Conservation (phyloP, 2,888 invertebrate genomes). For the Amiota minor region DNA sequence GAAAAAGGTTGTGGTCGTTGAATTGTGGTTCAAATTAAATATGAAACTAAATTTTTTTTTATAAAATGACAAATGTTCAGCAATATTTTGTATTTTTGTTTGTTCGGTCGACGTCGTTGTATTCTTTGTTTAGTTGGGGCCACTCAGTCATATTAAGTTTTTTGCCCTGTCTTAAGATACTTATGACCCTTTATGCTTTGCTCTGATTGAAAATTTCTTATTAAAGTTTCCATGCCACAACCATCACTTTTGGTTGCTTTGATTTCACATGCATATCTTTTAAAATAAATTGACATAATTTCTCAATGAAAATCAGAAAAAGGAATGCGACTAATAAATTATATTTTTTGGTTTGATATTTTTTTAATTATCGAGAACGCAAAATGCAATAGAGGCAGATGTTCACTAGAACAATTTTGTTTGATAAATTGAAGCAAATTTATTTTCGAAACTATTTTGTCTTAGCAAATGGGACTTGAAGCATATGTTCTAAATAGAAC, state of each 20-base stretch:
- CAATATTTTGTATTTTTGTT: background rate
- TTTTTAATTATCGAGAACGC: background rate
- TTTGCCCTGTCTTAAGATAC: too few relatives aligned
- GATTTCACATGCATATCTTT: background rate
- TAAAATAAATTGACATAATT: slow-evolving; percentile 26
- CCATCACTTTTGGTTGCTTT: background rate
- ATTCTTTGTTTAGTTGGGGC: background rate
- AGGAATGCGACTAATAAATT: slow-evolving; percentile 6
- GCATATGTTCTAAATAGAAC: too few relatives aligned
- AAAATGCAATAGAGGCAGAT: slow-evolving; percentile 6
- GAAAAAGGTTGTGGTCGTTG: background rate
- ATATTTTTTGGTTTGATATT: too few relatives aligned
- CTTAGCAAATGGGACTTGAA: too few relatives aligned
- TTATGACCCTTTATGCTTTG: too few relatives aligned
- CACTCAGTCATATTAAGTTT: background rate
- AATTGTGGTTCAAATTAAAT: background rate
- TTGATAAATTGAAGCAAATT: too few relatives aligned
- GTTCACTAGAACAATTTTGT: background rate
- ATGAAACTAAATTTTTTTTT: slow-evolving; percentile 9
- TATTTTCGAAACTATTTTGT: too few relatives aligned
- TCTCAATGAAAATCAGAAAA: slow-evolving; percentile 13
- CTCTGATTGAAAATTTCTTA: background rate
- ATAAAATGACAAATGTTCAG: background rate
- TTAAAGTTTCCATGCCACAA: background rate
- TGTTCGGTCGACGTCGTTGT: background rate